A percentile compares a stretch with the other conserved stretches of the same genome.
phyloP scores from a whole-genome alignment of 2,797 vertebrate species.

The Karalla daura region DNA sequence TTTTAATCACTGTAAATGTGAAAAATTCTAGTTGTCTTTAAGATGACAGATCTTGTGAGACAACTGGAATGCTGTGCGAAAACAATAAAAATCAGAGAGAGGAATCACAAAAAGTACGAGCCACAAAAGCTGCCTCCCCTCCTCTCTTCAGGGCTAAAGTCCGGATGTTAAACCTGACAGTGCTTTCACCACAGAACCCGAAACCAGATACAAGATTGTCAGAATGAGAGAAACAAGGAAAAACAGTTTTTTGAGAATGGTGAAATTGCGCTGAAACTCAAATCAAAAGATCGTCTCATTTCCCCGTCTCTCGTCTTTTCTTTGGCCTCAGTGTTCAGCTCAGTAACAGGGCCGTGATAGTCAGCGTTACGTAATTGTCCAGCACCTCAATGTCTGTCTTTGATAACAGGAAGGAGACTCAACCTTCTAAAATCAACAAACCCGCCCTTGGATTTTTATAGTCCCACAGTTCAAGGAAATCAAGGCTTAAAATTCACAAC shows the following conservation, averaged over 20 bases:
- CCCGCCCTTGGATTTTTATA: conserved; percentile 31
- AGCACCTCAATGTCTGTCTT: conserved; percentile 34
- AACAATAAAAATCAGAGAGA: neutral
- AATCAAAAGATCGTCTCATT: conserved; percentile 14
- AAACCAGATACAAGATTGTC: conserved; percentile 29
- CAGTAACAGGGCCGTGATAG: conserved; percentile 20
- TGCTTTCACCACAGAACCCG: conserved; percentile 58
- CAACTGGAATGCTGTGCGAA: neutral
- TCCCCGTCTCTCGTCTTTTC: conserved; percentile 1
- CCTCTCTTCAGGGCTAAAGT: conserved; percentile 28
- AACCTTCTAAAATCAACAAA: conserved; percentile 49
- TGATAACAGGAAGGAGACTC: conserved; percentile 54
- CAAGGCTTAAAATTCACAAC: conserved; percentile 12
- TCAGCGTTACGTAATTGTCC: conserved; percentile 44
- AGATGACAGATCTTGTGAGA: neutral
- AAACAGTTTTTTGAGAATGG: conserved; percentile 9
- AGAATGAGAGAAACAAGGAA: conserved; percentile 12
- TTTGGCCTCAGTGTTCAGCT: conserved; percentile 18
- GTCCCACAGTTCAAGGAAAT: conserved; percentile 27
- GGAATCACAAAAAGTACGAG: conserved; percentile 17
- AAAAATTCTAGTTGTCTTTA: neutral
- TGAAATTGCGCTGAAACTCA: conserved; percentile 20
- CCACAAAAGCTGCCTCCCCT: conserved; percentile 3
- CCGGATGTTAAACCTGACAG: conserved; percentile 52
- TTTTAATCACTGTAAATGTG: conserved; percentile 1